Base-by-base conservation (phyloP, 2,113 vertebrate species). In the Dicrurus megarhynchus region DNA sequence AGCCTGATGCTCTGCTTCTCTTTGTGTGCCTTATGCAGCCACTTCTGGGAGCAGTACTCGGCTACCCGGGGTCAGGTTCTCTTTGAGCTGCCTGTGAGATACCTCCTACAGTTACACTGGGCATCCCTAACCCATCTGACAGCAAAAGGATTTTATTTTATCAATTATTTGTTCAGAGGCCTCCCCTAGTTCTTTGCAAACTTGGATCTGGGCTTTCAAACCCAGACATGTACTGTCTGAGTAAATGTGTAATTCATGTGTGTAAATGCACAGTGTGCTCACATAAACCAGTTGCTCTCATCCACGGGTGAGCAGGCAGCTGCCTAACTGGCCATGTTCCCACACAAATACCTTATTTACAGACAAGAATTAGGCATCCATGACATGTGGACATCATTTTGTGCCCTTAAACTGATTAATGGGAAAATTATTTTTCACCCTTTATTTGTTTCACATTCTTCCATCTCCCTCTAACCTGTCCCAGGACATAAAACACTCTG, bases 281-380 rank as follows among this genome's bases (percentile, higher is more conserved):
- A 65, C 75, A 77, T 93, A 92, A 94, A 94, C 96, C 79, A 88
- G 33, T 28, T 67, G 35, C 35, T 95, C 56, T 90, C 75, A 84
- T 84, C 67, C 68, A 74, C 0, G 13, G 64, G 11, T 95, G 91
- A 94, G 39, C 63, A 96, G 50, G 32, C 89, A 85, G 71, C 60
- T 93, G 75, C 35, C n/a, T 84, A 88, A 49, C 35, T 88, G 76
- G 23, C 63, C 5, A 1, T 37, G 27, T 44, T 94, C 47, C 71
- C 30, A 63, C 77, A 67, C 16, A 94, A 88, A 88, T 70, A 60
- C 50, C 30, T 88, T 68, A 47, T 90, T 77, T 80, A 89, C 55
- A 37, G 59, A 63, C 16, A 88, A 57, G 32, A 26, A 24, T 67
- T 80, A 88, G 67, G 59, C 35, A n/a, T 74, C 68, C 1, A 4